phyloP scores from a whole-genome alignment of 2,113 vertebrate genomes.

The Oryzias melastigma region DNA sequence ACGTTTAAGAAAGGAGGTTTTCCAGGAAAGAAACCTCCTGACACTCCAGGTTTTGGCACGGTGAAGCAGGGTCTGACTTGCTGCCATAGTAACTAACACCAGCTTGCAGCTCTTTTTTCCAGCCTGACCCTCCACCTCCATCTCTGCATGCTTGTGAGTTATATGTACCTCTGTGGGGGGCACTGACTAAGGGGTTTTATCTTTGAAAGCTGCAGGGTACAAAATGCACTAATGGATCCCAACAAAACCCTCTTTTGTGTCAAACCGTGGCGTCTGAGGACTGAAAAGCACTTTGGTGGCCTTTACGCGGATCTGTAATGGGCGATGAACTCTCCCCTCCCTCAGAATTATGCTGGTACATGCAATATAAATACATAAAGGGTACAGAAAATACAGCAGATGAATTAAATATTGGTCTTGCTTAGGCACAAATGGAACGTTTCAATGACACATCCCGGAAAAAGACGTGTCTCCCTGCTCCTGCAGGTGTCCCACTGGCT shows the following conservation, averaged over 20 bases:
- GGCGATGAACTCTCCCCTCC: conserved; percentile 34
- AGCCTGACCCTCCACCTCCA: conserved; percentile 35
- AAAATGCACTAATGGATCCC: conserved; percentile 61
- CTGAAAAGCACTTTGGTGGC: conserved; percentile 49
- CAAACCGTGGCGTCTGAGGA: conserved; percentile 44
- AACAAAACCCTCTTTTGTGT: conserved; percentile 51
- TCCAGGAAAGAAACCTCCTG: conserved; percentile 26
- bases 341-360: conserved; percentile 21
- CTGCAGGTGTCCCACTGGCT: conserved; percentile 11
- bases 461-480: conserved; percentile 12
- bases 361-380: conserved; percentile 50
- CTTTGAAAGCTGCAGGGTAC: conserved; percentile 61
- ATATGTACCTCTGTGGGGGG: conserved; percentile 25
- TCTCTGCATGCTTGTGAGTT: conserved; percentile 25
- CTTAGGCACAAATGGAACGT: conserved; percentile 9
- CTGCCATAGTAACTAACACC: conserved; percentile 63
- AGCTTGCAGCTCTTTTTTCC: conserved; percentile 19
- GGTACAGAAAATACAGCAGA: conserved; percentile 36
- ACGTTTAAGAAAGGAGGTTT: neutral
- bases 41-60: neutral
- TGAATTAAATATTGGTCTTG: conserved; percentile 39
- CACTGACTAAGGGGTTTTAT: conserved; percentile 45
- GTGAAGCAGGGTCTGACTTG: conserved; percentile 24
- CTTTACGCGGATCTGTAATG: conserved; percentile 41
- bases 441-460: conserved; percentile 16